Conservation (phyloP, 2,888 invertebrate genomes). For the Drosophila helvetica region DNA sequence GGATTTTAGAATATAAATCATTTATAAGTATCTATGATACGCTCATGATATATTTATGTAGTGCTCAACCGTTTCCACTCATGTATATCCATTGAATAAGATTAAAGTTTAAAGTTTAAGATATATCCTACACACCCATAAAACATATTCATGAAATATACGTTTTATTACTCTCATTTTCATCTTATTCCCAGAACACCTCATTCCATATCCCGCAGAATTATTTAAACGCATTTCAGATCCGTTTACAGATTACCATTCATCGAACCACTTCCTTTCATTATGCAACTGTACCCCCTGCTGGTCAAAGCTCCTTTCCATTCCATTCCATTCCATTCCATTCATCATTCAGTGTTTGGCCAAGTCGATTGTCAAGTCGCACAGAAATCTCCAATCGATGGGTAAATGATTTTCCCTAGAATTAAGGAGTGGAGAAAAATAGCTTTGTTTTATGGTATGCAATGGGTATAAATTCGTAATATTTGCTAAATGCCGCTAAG, state of each 20-base stretch:
- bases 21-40: neutral
- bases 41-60: no score
- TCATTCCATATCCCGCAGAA: no score
- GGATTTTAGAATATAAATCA: no score
- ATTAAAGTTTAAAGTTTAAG: neutral
- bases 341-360: neutral
- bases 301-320: neutral
- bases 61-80: no score
- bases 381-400: neutral
- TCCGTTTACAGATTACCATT: neutral
- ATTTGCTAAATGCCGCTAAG: constrained; percentile 71
- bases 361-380: neutral
- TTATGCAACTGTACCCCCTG: neutral
- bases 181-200: neutral
- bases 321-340: neutral
- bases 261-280: neutral
- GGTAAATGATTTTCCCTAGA: constrained; percentile 1
- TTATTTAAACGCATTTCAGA: no score
- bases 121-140: no score
- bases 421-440: constrained; percentile 29
- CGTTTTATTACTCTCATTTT: neutral
- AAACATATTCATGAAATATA: no score
- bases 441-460: constrained; percentile 59
- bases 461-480: constrained; percentile 62
- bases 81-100: no score